These are phyloP conservation scores for Amblyraja radiata DNA, from an alignment of 2,797 vertebrate species.

Conservation along the genomic window DNA sequence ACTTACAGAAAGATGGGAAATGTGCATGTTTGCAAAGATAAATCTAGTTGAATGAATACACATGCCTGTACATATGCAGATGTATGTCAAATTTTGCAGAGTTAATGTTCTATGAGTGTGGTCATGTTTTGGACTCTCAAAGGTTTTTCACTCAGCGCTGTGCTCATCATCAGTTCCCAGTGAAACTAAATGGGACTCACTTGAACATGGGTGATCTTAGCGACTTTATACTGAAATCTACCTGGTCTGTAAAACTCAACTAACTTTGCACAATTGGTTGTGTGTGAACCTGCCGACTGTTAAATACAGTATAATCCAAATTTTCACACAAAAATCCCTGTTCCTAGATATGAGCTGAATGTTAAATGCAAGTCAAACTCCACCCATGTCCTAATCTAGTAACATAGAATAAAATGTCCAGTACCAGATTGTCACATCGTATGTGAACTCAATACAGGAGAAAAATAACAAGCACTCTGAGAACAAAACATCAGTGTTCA, in stretches of 20 bases:
- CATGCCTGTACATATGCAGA: not conserved
- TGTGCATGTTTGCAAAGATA: not conserved
- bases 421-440: not conserved
- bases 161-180: not conserved
- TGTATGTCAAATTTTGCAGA: not conserved
- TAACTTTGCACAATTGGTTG: not conserved
- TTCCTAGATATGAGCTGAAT: not conserved
- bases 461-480: not conserved
- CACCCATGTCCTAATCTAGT: not conserved
- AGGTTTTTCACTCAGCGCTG: not conserved
- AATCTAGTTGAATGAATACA: not conserved
- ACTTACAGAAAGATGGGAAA: not conserved
- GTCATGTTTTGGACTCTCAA: not conserved
- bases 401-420: not conserved
- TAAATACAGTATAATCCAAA: not conserved
- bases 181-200: not conserved
- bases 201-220: not conserved
- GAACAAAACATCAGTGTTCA: not conserved
- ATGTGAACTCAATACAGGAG: not conserved
- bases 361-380: slow-evolving; percentile 1
- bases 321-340: not conserved
- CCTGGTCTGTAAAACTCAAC: not conserved
- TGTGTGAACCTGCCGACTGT: not conserved
- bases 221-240: not conserved
- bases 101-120: not conserved